phyloP scores from a whole-genome alignment of 2,888 invertebrate genomes.

The Clusia tigrina region DNA sequence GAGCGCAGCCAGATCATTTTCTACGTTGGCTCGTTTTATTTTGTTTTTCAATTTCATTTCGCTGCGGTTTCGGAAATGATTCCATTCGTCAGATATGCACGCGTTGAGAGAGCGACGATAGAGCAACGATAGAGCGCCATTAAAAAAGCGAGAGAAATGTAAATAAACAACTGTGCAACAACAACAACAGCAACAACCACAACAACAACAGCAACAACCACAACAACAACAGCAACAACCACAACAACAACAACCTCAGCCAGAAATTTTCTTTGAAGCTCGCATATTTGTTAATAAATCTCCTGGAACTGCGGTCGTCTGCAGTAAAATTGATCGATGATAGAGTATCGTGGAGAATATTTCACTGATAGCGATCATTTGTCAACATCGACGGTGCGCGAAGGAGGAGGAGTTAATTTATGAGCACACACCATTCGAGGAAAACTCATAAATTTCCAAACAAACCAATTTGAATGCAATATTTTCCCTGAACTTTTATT shows the following conservation, averaged over 20 bases:
- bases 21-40: neutral
- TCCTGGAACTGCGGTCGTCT: neutral
- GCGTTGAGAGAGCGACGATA: neutral
- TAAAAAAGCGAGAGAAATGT: neutral
- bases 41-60: neutral
- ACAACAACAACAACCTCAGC: no score
- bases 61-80: slow-evolving; percentile 1
- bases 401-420: no score
- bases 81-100: neutral
- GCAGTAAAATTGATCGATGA: neutral
- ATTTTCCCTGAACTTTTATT: no score
- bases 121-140: no score
- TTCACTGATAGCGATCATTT: neutral
- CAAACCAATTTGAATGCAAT: no score
- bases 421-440: no score
- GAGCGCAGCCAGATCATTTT: slow-evolving; percentile 19
- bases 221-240: no score
- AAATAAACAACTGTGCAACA: neutral
- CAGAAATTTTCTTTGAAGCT: neutral
- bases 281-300: neutral
- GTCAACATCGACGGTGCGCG: neutral
- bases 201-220: no score
- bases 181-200: neutral
- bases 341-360: neutral
- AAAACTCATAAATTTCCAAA: no score